A percentile compares a stretch with the other conserved stretches of the same genome.
These are phyloP conservation scores for Therioaphis trifolii DNA, from an alignment of 2,888 invertebrate species.

Conservation along the genomic window DNA sequence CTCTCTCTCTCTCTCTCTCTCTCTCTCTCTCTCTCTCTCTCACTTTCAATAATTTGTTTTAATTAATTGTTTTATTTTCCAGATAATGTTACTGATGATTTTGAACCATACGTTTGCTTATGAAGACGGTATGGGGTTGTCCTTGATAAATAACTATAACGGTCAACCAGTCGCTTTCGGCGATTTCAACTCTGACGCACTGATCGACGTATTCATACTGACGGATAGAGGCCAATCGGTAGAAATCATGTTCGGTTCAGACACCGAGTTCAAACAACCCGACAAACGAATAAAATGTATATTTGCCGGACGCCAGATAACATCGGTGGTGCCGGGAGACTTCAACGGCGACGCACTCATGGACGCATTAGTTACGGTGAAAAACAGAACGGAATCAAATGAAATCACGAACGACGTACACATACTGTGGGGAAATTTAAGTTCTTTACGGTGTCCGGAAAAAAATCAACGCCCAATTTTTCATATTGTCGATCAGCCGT, in stretches of 20 bases:
- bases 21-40: too few species aligned
- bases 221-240: slow-evolving; percentile 72
- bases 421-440: slow-evolving; percentile 81
- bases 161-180: slow-evolving; percentile 92
- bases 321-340: too few species aligned
- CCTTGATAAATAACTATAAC: slow-evolving; percentile 74
- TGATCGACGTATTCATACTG: slow-evolving; percentile 90
- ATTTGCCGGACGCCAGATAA: slow-evolving; percentile 74
- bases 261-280: slow-evolving; percentile 76
- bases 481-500: slow-evolving; percentile 78
- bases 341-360: slow-evolving; percentile 94
- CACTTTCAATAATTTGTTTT: too few species aligned
- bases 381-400: slow-evolving; percentile 66
- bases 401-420: slow-evolving; percentile 38
- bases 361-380: slow-evolving; percentile 84
- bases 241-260: slow-evolving; percentile 76
- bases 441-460: slow-evolving; percentile 72
- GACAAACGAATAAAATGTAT: slow-evolving; percentile 72
- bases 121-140: too few species aligned
- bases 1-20: too few species aligned
- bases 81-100: too few species aligned
- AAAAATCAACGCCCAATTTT: slow-evolving; percentile 69
- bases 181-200: slow-evolving; percentile 94
- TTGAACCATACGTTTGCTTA: too few species aligned
- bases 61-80: too few species aligned